A percentile compares a stretch with the other conserved stretches of the same genome.
phyloP scores from a whole-genome alignment of 1,140 invertebrate species.

The Trichoplusia ni region DNA sequence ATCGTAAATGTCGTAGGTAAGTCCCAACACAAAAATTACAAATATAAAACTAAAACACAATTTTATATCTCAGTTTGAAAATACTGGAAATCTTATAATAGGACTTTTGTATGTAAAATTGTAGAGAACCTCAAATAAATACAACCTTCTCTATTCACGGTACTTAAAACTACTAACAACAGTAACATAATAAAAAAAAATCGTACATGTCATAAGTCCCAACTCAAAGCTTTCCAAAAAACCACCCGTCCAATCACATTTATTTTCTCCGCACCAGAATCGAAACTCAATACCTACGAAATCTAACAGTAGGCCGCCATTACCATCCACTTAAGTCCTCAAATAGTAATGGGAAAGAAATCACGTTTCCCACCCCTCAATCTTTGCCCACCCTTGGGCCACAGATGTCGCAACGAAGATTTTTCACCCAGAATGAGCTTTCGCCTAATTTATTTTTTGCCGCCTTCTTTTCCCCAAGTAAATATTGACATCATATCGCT shows the following conservation, averaged over 20 bases:
- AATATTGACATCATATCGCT: slow-evolving; percentile 70
- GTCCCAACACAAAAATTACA: too few species aligned
- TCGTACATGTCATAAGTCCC: background rate
- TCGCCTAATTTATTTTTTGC: slow-evolving; percentile 81
- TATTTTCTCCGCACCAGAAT: background rate
- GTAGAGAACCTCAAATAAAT: too few species aligned
- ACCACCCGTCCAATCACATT: background rate
- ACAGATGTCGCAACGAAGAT: slow-evolving; percentile 71
- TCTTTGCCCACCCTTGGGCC: slow-evolving; percentile 49
- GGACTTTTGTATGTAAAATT: too few species aligned
- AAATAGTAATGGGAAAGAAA: slow-evolving; percentile 64
- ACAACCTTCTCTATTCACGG: too few species aligned
- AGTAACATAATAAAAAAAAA: too few species aligned
- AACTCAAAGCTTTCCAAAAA: background rate
- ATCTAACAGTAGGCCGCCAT: background rate
- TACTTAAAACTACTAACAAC: too few species aligned
- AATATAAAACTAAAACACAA: too few species aligned
- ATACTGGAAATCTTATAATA: too few species aligned
- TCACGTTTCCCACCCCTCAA: slow-evolving; percentile 44
- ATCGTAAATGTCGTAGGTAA: too few species aligned
- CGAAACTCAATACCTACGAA: slow-evolving; percentile 4
- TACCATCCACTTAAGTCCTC: slow-evolving; percentile 38
- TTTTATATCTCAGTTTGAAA: too few species aligned
- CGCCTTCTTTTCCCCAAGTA: slow-evolving; percentile 76
- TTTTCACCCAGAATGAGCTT: slow-evolving; percentile 77